Evolutionary conservation across 2,888 invertebrate species (phyloP).

Genomic region (Galerucella nymphaeae): DNA sequence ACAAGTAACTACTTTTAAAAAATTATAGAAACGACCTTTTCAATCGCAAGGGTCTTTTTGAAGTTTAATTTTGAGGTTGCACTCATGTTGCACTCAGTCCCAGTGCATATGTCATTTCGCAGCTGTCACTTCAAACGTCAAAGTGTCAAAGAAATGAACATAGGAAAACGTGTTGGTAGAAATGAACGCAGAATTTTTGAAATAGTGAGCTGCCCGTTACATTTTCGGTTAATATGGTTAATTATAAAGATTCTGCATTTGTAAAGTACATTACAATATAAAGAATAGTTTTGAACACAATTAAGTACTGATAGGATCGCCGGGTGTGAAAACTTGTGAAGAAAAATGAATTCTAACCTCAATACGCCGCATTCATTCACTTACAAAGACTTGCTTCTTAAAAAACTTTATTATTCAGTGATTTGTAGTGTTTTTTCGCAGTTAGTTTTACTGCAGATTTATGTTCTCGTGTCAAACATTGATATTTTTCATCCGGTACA

Average conservation of each 20-base stretch:
- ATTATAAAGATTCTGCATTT: background rate
- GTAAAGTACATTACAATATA: background rate
- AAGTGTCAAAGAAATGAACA: slow-evolving; percentile 1
- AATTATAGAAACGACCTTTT: slow-evolving; percentile 9
- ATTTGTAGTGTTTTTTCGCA: slow-evolving; percentile 61
- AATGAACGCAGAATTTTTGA: slow-evolving; percentile 1
- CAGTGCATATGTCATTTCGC: background rate
- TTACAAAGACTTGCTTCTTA: slow-evolving; percentile 69
- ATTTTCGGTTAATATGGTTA: background rate
- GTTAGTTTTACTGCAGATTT: slow-evolving; percentile 57
- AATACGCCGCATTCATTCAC: slow-evolving; percentile 60
- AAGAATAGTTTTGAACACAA: background rate
- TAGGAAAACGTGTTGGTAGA: background rate
- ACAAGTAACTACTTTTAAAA: background rate
- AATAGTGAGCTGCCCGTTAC: background rate
- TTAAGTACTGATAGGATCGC: background rate
- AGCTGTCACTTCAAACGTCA: background rate
- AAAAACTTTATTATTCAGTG: slow-evolving; percentile 69
- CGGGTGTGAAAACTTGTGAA: background rate
- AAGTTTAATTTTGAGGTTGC: slow-evolving; percentile 8
- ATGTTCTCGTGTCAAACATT: slow-evolving; percentile 69
- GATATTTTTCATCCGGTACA: slow-evolving; percentile 72
- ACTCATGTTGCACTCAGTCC: background rate
- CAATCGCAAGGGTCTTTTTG: slow-evolving; percentile 14
- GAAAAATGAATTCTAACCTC: slow-evolving; percentile 49